Evolutionary conservation across 2,888 invertebrate genomes (phyloP).

Genomic region (Tholera decimalis): DNA sequence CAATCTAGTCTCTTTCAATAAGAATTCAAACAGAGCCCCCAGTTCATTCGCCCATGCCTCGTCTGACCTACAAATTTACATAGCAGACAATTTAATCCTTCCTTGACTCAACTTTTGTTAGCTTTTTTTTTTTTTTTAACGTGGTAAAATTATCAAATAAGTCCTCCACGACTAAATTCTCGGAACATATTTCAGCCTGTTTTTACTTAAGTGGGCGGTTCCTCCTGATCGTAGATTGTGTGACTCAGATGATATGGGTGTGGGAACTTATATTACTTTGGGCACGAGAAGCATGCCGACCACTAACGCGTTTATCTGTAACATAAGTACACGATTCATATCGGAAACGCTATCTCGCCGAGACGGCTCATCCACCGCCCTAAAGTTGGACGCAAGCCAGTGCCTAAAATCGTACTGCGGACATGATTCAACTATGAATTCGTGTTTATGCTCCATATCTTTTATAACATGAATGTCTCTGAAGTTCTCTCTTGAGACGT

Average conservation of each 20-base stretch:
- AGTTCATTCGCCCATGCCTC: constrained; percentile 68
- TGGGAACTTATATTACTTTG: constrained; percentile 82
- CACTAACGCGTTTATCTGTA: constrained; percentile 77
- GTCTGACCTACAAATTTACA: constrained; percentile 74
- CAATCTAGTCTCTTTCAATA: constrained; percentile 64
- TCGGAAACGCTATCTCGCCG: constrained; percentile 77
- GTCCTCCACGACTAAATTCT: constrained; percentile 74
- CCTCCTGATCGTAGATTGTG: constrained; percentile 80
- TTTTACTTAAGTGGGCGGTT: constrained; percentile 85
- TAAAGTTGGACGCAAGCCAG: constrained; percentile 85
- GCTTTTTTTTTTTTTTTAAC: too few relatives aligned
- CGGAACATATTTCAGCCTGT: constrained; percentile 78
- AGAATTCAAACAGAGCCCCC: constrained; percentile 62
- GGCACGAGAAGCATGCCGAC: constrained; percentile 72
- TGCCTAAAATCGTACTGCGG: constrained; percentile 82
- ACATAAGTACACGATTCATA: constrained; percentile 78
- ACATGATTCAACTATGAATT: constrained; percentile 80
- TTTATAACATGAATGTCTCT: constrained; percentile 75
- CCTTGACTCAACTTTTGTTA: constrained; percentile 69
- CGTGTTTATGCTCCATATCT: constrained; percentile 77
- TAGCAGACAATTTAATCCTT: constrained; percentile 76
- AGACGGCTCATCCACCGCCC: constrained; percentile 73
- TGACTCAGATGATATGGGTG: constrained; percentile 86
- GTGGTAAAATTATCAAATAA: too few relatives aligned
- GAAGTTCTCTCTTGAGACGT: constrained; percentile 75